Percentiles rank a stretch among this genome's conserved stretches.
phyloP scores from a whole-genome alignment of 2,888 invertebrate species.

The Agrochola circellaris region DNA sequence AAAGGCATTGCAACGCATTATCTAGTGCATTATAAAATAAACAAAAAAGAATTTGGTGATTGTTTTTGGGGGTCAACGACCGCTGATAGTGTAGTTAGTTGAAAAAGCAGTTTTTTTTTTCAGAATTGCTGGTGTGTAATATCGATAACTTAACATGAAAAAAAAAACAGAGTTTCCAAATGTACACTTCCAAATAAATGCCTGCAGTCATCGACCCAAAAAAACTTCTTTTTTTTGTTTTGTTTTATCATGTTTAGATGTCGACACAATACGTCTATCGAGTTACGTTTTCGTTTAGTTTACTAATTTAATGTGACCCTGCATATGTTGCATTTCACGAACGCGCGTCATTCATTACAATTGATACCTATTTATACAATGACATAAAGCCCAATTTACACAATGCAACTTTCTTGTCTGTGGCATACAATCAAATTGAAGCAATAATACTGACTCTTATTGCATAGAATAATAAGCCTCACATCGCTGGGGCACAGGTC shows the following conservation, averaged over 20 bases:
- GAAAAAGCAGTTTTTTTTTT: background rate
- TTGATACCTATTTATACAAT: background rate
- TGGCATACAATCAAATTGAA: background rate
- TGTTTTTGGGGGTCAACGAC: too few relatives aligned
- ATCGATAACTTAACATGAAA: background rate
- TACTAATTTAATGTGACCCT: background rate
- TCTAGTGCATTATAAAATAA: background rate
- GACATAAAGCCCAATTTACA: background rate
- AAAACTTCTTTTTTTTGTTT: background rate
- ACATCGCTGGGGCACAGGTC: too few relatives aligned
- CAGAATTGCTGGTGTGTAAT: too few relatives aligned
- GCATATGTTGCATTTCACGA: background rate
- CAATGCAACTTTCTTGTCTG: background rate
- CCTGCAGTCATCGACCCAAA: background rate
- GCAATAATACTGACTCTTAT: background rate
- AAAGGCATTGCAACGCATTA: too few relatives aligned
- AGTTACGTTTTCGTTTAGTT: too few relatives aligned
- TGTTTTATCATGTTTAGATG: background rate
- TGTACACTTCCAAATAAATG: background rate
- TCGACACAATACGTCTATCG: background rate
- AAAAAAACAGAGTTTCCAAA: background rate
- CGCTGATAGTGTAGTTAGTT: background rate
- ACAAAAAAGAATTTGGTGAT: too few relatives aligned
- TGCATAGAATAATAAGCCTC: too few relatives aligned
- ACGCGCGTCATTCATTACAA: constrained; percentile 10